phyloP scores from a whole-genome alignment of 1,140 invertebrate species.

The Drosophila sucinea region DNA sequence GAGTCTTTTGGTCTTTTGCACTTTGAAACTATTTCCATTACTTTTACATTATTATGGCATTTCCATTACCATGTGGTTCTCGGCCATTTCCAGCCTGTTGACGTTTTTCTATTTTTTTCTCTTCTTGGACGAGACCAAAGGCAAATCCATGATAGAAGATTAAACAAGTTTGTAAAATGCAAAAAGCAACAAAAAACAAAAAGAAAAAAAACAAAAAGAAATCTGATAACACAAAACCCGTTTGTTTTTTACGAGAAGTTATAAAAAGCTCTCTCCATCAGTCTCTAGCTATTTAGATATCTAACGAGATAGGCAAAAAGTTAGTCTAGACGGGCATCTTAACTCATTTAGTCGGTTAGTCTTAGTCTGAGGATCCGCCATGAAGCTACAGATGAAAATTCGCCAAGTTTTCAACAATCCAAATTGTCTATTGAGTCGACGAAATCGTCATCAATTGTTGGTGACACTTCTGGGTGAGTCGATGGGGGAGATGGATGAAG shows the following conservation, averaged over 20 bases:
- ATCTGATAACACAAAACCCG: not conserved
- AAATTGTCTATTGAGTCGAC: conserved; percentile 51
- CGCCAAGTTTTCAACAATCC: conserved; percentile 42
- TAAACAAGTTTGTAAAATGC: conserved; percentile 16
- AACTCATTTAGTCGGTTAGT: conserved; percentile 12
- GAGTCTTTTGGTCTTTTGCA: conserved; percentile 51
- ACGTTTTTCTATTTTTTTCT: conserved; percentile 68
- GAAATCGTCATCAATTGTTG: conserved; percentile 61
- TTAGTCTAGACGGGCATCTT: not conserved
- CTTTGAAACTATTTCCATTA: conserved; percentile 64
- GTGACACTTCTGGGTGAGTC: conserved; percentile 59
- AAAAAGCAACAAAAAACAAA: conserved; percentile 13
- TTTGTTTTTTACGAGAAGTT: conserved; percentile 21
- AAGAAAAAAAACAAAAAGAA: not conserved
- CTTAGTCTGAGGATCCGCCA: conserved; percentile 21
- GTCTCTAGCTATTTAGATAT: conserved; percentile 17
- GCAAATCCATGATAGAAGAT: conserved; percentile 83
- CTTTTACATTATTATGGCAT: conserved; percentile 59
- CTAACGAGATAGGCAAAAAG: not conserved
- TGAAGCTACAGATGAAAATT: conserved; percentile 44
- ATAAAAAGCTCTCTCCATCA: conserved; percentile 14
- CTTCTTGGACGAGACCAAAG: conserved; percentile 88
- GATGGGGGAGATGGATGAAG: not conserved
- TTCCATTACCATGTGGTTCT: conserved; percentile 67
- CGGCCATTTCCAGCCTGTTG: conserved; percentile 41